A percentile compares a stretch with the other conserved stretches of the same genome.
phyloP scores from a whole-genome alignment of 2,888 invertebrate species.

The Tryphoninae sp. region DNA sequence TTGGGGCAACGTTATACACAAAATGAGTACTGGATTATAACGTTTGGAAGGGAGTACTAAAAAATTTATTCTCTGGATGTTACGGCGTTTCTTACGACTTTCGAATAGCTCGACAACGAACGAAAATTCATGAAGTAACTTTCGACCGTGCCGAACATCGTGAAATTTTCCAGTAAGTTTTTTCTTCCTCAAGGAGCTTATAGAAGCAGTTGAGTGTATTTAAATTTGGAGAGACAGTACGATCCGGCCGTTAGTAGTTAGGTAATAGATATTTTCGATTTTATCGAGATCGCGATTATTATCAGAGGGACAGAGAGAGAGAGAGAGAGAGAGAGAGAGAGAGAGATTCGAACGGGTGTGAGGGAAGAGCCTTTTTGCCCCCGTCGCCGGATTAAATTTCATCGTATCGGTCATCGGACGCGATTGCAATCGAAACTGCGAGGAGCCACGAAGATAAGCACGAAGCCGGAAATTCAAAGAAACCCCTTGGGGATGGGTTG shows the following conservation, averaged over 20 bases:
- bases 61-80: not conserved
- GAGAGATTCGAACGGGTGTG: conserved; percentile 6
- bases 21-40: no score
- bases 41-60: not conserved
- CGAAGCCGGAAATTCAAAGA: conserved; percentile 54
- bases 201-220: conserved; percentile 15
- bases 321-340: not conserved
- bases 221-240: conserved; percentile 76
- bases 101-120: no score
- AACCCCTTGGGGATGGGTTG: conserved; percentile 21
- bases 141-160: not conserved
- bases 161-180: not conserved
- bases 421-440: conserved; percentile 29
- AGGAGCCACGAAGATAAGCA: conserved; percentile 37
- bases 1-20: no score
- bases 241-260: conserved; percentile 80
- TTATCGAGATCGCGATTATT: conserved; percentile 42
- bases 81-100: no score
- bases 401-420: not conserved
- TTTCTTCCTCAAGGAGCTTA: conserved; percentile 4
- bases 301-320: conserved; percentile 1
- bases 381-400: conserved; percentile 31
- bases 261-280: conserved; percentile 71
- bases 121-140: no score
- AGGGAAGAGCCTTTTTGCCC: conserved; percentile 7